Conservation (phyloP, 2,113 vertebrate genomes). For the Chroicocephalus ridibundus region DNA sequence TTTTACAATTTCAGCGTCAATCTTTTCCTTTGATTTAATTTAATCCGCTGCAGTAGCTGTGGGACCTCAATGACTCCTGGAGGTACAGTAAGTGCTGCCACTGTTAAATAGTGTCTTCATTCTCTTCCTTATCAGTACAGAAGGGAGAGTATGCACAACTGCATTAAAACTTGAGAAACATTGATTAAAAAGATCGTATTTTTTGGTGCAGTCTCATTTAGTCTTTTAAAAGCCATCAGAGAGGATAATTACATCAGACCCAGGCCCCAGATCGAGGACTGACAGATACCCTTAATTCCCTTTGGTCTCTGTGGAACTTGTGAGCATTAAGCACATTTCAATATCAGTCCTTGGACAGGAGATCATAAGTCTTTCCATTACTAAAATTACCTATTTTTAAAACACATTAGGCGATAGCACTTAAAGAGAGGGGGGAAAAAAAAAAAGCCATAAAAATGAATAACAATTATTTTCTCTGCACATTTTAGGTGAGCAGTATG, state of each 20-base stretch:
- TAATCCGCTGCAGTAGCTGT: background rate
- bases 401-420: background rate
- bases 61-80: background rate
- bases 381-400: background rate
- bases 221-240: background rate
- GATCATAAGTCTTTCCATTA: background rate
- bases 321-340: background rate
- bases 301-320: background rate
- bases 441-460: background rate
- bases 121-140: background rate
- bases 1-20: background rate
- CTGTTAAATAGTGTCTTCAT: background rate
- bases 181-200: background rate
- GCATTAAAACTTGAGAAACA: background rate
- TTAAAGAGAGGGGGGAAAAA: background rate
- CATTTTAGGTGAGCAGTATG: background rate
- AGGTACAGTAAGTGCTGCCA: background rate
- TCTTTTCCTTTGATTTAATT: background rate
- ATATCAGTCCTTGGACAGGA: background rate
- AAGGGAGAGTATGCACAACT: background rate
- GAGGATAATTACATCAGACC: background rate
- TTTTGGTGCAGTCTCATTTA: background rate
- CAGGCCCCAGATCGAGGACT: background rate
- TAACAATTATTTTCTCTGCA: conserved; percentile 11
- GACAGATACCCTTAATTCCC: background rate